Conservation (phyloP, 2,797 vertebrate genomes). For the Bradypus variegatus region DNA sequence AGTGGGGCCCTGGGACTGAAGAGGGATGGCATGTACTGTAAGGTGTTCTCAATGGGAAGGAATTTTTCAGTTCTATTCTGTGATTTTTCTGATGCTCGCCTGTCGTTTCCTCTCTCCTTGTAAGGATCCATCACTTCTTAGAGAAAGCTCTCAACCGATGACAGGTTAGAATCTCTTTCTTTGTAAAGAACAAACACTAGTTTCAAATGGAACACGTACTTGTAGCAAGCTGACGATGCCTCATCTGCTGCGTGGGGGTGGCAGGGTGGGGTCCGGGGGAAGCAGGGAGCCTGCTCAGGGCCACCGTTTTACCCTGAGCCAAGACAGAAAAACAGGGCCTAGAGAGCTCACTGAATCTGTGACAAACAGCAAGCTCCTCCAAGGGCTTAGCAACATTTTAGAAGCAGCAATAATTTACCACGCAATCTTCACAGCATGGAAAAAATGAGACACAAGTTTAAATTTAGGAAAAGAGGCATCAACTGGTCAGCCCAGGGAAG, state of each 20-base stretch:
- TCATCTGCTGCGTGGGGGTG: background rate
- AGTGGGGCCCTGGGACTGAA: too few species aligned
- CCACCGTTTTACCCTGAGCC: background rate
- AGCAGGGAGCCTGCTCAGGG: background rate
- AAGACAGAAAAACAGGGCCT: background rate
- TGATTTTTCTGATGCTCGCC: slow-evolving; percentile 25
- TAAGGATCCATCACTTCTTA: slow-evolving; percentile 12
- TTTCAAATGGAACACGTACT: background rate
- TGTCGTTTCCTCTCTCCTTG: background rate
- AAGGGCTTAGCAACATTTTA: background rate
- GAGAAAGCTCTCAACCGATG: background rate
- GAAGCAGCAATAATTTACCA: background rate
- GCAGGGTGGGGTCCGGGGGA: background rate
- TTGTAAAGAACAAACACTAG: background rate
- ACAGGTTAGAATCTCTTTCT: background rate
- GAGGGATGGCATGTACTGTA: background rate
- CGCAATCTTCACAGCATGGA: background rate
- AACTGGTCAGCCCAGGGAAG: background rate
- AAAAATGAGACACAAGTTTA: background rate
- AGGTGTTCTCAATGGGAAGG: background rate
- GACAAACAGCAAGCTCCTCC: slow-evolving; percentile 18
- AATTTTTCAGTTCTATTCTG: background rate
- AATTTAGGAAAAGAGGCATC: background rate
- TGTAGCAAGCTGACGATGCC: background rate
- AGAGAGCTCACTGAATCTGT: background rate